Conservation (phyloP, 2,797 vertebrate species). For the Propithecus deckenii region DNA sequence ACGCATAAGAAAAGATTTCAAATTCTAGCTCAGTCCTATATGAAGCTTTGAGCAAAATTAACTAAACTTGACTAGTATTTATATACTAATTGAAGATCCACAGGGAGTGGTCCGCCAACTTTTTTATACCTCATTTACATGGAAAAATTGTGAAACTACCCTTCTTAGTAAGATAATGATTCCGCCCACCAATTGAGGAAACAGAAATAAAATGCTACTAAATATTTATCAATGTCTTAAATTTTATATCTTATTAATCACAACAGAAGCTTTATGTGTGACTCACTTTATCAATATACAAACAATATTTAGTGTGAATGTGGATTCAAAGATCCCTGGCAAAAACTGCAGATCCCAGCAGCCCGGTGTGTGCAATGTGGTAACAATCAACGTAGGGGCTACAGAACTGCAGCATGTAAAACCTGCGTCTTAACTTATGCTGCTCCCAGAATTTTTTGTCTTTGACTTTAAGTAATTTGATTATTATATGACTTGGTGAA, state of each 20-base stretch:
- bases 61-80: not conserved
- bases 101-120: not conserved
- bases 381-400: not conserved
- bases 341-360: not conserved
- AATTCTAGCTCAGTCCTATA: not conserved
- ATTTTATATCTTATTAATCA: not conserved
- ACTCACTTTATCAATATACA: not conserved
- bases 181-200: not conserved
- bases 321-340: not conserved
- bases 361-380: accelerated
- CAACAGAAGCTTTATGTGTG: not conserved
- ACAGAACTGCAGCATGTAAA: not conserved
- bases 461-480: not conserved
- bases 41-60: not conserved
- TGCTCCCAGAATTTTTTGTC: not conserved
- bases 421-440: not conserved
- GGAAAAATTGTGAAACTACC: not conserved
- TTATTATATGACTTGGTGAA: not conserved
- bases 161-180: not conserved
- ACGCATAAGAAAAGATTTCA: not conserved
- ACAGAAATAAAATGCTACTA: not conserved
- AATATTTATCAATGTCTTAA: not conserved
- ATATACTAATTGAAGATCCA: not conserved
- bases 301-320: not conserved
- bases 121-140: not conserved